A percentile compares a stretch with the other conserved stretches of the same genome.
Conservation (phyloP, 2,888 invertebrate species). For the Lasioglossum leucozonium region DNA sequence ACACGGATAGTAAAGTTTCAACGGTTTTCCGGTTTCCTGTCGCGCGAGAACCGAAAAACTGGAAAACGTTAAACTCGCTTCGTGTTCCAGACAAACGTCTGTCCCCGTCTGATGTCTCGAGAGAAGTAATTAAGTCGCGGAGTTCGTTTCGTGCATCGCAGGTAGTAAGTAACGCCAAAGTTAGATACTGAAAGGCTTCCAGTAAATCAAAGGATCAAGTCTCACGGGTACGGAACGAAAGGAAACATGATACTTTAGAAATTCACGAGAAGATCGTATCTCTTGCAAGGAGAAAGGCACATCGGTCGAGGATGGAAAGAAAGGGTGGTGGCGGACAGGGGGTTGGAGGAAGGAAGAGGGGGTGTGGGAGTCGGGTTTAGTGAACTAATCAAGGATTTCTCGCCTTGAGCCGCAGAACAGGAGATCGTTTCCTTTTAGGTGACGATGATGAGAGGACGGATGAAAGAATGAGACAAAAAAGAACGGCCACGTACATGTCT, state of each 20-base stretch:
- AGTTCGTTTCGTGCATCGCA: conserved; percentile 46
- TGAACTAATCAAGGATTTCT: conserved; percentile 77
- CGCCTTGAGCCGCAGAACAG: conserved; percentile 69
- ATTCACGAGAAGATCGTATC: conserved; percentile 73
- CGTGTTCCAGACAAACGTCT: conserved; percentile 17
- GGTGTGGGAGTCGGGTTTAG: conserved; percentile 44
- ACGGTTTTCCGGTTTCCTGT: neutral
- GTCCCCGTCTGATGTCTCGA: conserved; percentile 26
- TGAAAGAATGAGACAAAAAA: conserved; percentile 70
- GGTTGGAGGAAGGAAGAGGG: conserved; percentile 20
- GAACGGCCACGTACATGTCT: conserved; percentile 58
- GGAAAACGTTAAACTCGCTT: neutral
- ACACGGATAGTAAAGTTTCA: neutral
- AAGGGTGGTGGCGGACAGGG: conserved; percentile 21
- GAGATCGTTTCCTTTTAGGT: conserved; percentile 73
- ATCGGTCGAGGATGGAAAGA: conserved; percentile 48
- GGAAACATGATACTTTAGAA: conserved; percentile 75
- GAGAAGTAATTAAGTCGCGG: conserved; percentile 67
- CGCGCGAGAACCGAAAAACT: neutral
- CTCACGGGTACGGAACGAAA: conserved; percentile 66
- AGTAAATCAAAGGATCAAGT: conserved; percentile 73
- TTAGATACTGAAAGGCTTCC: conserved; percentile 62
- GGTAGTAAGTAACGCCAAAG: conserved; percentile 48
- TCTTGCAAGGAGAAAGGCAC: conserved; percentile 63
- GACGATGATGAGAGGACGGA: conserved; percentile 66